Conservation (phyloP, 2,113 vertebrate genomes). For the Engraulis encrasicolus region DNA sequence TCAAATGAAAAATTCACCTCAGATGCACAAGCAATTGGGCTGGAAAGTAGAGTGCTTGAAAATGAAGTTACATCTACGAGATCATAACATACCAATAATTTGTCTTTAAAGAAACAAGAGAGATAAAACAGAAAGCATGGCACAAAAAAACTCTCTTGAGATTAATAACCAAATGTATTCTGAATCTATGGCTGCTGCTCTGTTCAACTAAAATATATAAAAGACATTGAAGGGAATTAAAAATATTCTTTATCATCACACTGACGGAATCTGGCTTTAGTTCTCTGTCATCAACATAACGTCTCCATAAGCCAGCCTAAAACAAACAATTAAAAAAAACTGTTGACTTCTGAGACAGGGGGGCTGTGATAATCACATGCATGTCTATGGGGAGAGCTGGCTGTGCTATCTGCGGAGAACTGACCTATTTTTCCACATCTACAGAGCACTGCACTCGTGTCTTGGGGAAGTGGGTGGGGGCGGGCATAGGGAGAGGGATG, state of each 20-base stretch:
- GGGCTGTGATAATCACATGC: constrained; percentile 21
- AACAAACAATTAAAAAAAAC: constrained; percentile 18
- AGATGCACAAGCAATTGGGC: not conserved
- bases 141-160: not conserved
- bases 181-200: not conserved
- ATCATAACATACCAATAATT: not conserved
- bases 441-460: not conserved
- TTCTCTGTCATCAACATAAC: not conserved
- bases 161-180: not conserved
- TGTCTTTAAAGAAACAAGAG: not conserved
- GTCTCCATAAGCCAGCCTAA: not conserved
- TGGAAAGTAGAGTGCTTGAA: not conserved
- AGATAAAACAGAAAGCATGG: not conserved
- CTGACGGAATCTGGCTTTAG: not conserved
- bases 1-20: not conserved
- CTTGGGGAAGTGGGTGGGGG: not conserved
- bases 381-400: constrained; percentile 3
- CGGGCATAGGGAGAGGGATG: no score
- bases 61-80: not conserved
- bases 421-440: constrained; percentile 40
- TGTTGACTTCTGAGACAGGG: constrained; percentile 15
- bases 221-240: no score
- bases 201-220: not conserved
- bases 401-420: not conserved
- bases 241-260: not conserved